phyloP scores from a whole-genome alignment of 2,797 vertebrate species.

The Peromyscus eremicus region DNA sequence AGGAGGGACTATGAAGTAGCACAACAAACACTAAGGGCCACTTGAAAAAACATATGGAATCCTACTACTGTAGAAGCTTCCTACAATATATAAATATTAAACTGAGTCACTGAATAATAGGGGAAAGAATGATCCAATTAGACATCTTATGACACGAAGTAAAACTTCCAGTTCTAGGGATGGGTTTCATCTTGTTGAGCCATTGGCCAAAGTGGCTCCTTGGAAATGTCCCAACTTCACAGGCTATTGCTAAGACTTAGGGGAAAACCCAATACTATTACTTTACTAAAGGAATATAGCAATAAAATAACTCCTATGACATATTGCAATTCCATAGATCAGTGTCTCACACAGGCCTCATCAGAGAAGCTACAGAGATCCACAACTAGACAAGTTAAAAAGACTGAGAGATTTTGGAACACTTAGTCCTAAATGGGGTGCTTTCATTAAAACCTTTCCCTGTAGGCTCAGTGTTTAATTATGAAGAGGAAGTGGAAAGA shows the following conservation, averaged over 20 bases:
- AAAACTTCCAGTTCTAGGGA: background rate
- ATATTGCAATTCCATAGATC: too few relatives aligned
- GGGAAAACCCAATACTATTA: too few relatives aligned
- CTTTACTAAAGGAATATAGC: too few relatives aligned
- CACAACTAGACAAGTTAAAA: too few relatives aligned
- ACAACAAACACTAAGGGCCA: background rate
- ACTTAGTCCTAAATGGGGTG: too few relatives aligned
- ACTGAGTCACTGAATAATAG: background rate
- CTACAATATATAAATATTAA: background rate
- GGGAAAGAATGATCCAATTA: background rate
- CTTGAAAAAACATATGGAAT: background rate
- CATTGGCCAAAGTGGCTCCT: background rate
- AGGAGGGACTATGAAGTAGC: background rate
- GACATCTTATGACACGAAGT: background rate
- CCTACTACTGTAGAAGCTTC: background rate
- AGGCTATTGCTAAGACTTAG: background rate
- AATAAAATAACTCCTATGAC: too few relatives aligned
- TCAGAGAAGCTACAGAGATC: too few relatives aligned
- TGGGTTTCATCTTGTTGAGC: background rate
- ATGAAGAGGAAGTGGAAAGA: too few relatives aligned
- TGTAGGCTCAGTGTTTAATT: too few relatives aligned
- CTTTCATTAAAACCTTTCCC: too few relatives aligned
- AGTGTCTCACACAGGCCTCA: too few relatives aligned
- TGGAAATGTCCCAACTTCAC: background rate
- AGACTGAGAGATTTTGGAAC: too few relatives aligned